These are phyloP conservation scores for Amphimedon queenslandica DNA, from an alignment of 37 sponge, comb jelly and placozoan genomes.

Conservation along the genomic window DNA sequence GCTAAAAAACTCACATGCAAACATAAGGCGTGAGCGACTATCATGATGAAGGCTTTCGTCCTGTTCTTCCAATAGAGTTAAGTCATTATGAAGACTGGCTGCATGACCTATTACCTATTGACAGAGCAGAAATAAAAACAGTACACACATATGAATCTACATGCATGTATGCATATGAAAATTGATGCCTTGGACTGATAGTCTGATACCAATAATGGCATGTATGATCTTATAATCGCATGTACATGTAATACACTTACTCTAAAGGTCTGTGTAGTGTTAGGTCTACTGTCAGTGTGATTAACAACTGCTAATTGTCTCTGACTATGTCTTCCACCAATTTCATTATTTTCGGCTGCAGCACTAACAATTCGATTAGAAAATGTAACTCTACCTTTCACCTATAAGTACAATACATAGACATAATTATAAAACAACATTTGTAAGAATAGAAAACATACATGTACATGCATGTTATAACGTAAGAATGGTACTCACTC, in stretches of 20 bases:
- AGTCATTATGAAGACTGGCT: constrained; percentile 7
- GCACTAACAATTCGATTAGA: constrained; percentile 23
- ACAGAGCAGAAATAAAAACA: neutral
- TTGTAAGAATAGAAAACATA: no score
- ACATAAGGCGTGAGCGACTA: no score
- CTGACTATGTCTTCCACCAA: neutral
- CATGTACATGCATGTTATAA: constrained; percentile 3
- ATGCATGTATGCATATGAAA: constrained; percentile 1
- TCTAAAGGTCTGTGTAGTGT: neutral
- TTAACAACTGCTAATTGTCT: neutral
- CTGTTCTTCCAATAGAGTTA: constrained; percentile 1
- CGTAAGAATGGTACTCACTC: neutral
- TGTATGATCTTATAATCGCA: no score
- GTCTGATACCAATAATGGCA: no score
- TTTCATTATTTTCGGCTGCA: neutral
- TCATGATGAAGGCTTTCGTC: neutral
- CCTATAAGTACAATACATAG: neutral
- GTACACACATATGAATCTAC: neutral
- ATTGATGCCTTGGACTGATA: no score
- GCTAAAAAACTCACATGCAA: no score
- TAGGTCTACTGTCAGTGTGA: neutral
- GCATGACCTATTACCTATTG: constrained; percentile 2
- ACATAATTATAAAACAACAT: no score
- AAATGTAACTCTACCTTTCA: constrained; percentile 27
- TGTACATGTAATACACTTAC: neutral